Evolutionary conservation across 2,888 invertebrate species (phyloP), one percentile per base, ranked within the genome.

Genomic region (Eupeodes luniger): DNA sequence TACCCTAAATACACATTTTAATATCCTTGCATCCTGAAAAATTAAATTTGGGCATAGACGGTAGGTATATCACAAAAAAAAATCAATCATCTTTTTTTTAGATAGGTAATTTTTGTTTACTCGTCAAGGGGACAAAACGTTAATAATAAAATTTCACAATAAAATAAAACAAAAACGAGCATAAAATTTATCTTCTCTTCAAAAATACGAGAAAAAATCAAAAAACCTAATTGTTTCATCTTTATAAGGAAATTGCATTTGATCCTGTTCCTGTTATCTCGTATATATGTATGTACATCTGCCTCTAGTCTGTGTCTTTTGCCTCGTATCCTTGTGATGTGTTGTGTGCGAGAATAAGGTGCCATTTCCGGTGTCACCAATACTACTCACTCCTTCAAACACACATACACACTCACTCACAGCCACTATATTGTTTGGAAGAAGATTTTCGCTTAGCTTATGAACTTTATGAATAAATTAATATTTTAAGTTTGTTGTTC

Each of bases 401-500:
- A 57, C 27, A 14, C 34, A 34, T 6, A 67, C 83, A 44, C 11
- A 19, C 14, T 19, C 19, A 59, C 1, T 7, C 36, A 27, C 7
- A 64, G 44, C 12, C 36, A 36, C 36, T 36, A 7, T 36, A 36
- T 36, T 14, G 47, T 81, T 77, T 67, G 67, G 47, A 55, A 81
- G 76, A 72, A 87, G 84, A 87, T 87, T 87, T 87, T 66, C 66
- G 80, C 77, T 87, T 87, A 87, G 80, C 87, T 87, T 87, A 84
- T 87, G 80, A 87, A 87, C 87, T 87, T 87, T 84, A 67, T 77
- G 87, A 87, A 87, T 87, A 87, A 87, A 87, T 87, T 87, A 87
- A 87, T 87, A 84, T 84, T 84, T 87, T 80, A 87, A 87, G 84
- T 81, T 72, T 84, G 87, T 87, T 87, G 80, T 87, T 84, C 80